Conservation (phyloP, 2,113 vertebrate genomes). For the Monarcha castaneiventris region DNA sequence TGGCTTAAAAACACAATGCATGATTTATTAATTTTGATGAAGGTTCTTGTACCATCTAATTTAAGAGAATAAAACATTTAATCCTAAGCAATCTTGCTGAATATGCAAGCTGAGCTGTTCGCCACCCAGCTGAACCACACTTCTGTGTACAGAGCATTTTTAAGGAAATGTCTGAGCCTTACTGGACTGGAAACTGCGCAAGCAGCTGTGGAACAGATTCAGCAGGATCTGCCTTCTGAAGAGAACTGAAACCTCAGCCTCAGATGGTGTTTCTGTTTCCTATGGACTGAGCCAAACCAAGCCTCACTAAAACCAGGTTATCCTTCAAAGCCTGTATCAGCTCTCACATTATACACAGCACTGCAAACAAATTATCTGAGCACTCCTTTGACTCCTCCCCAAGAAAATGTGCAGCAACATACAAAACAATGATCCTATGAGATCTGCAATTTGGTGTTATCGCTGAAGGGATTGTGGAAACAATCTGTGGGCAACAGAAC, state of each 20-base stretch:
- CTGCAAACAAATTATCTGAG: neutral
- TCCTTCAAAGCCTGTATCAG: neutral
- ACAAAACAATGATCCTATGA: neutral
- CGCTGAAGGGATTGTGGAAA: neutral
- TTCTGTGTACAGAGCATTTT: neutral
- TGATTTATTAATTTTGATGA: neutral
- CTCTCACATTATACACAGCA: neutral
- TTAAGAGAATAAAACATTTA: neutral
- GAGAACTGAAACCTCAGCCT: constrained; percentile 2
- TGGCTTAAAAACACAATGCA: neutral
- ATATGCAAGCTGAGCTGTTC: neutral
- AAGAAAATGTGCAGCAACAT: neutral
- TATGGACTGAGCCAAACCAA: neutral
- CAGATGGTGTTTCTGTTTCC: neutral
- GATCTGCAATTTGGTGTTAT: neutral
- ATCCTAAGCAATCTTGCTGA: neutral
- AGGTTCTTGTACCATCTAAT: neutral
- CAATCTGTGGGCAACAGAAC: neutral
- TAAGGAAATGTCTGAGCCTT: neutral
- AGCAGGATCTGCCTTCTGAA: neutral
- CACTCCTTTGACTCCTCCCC: neutral
- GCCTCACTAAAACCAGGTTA: neutral
- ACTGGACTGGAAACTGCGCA: neutral
- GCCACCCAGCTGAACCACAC: neutral
- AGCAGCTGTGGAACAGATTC: constrained; percentile 25